These are phyloP conservation scores for Mirounga angustirostris DNA, from an alignment of 2,113 vertebrate species.

Conservation along the genomic window DNA sequence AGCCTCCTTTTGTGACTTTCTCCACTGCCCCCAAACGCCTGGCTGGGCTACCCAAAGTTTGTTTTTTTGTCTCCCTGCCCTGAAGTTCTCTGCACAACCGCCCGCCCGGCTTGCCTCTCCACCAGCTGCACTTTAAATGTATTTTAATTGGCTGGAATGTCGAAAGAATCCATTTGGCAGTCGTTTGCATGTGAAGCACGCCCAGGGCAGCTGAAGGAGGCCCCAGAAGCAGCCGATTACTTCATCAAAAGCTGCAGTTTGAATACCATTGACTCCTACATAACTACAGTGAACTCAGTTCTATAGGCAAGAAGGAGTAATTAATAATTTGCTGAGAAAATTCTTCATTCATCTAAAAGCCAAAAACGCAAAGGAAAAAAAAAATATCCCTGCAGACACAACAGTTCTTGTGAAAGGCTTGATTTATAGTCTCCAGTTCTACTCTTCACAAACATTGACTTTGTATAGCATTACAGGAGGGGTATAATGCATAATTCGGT, in stretches of 20 bases:
- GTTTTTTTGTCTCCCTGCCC: constrained; percentile 84
- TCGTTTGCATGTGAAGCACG: constrained; percentile 94
- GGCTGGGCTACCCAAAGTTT: constrained; percentile 77
- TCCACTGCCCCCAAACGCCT: constrained; percentile 68
- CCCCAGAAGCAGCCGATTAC: constrained; percentile 90
- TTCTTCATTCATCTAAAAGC: constrained; percentile 81
- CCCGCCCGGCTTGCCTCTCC: constrained; percentile 80
- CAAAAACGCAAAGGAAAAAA: constrained; percentile 50
- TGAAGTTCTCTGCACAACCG: constrained; percentile 80
- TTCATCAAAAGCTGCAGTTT: constrained; percentile 88
- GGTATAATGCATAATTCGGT: constrained; percentile 72
- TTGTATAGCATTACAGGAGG: constrained; percentile 77
- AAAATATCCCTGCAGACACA: constrained; percentile 22
- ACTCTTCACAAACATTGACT: constrained; percentile 81
- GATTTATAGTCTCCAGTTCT: constrained; percentile 55
- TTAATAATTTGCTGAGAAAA: constrained; percentile 84
- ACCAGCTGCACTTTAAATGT: constrained; percentile 91
- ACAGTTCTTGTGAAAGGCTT: constrained; percentile 71
- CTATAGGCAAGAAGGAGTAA: constrained; percentile 82
- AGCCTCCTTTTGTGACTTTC: constrained; percentile 73
- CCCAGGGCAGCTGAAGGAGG: constrained; percentile 91
- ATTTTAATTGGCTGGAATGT: constrained; percentile 92
- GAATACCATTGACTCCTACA: constrained; percentile 85
- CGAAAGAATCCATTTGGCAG: constrained; percentile 92
- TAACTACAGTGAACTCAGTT: constrained; percentile 83